Conservation (phyloP, 2,797 vertebrate species). For the Sebastiscus tertius region DNA sequence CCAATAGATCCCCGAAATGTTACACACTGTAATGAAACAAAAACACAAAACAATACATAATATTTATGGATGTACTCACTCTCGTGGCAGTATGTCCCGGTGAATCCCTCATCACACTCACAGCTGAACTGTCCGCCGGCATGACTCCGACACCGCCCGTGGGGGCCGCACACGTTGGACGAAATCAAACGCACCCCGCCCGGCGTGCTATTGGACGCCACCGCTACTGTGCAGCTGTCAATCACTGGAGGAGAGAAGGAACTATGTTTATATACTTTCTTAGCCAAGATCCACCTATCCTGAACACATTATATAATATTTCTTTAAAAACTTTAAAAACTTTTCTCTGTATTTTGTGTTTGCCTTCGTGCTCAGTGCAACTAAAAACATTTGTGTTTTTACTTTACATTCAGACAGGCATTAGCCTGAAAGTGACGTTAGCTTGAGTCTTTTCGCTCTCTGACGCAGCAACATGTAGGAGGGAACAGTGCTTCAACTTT, state of each 20-base stretch:
- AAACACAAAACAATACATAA: neutral
- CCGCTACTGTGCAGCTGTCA: constrained; percentile 94
- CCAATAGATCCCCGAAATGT: no score
- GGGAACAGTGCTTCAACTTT: no score
- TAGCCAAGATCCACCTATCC: neutral
- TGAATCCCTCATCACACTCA: constrained; percentile 92
- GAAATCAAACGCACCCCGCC: constrained; percentile 90
- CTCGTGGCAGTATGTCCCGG: constrained; percentile 93
- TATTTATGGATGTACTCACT: constrained; percentile 82
- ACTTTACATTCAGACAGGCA: no score
- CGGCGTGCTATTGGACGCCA: constrained; percentile 89
- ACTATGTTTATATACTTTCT: neutral
- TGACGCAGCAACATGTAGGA: no score
- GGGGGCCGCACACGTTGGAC: constrained; percentile 92
- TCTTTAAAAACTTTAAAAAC: neutral
- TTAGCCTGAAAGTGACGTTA: no score
- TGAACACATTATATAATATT: neutral
- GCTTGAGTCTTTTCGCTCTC: no score
- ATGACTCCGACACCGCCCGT: constrained; percentile 90
- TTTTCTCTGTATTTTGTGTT: neutral
- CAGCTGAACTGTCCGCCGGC: constrained; percentile 93
- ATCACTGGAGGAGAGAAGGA: constrained; percentile 82
- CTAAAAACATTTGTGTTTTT: no score
- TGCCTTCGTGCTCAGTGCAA: neutral
- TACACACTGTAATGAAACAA: no score